Base-by-base conservation (phyloP, 2,113 vertebrate species). In the Pontoporia blainvillei region DNA sequence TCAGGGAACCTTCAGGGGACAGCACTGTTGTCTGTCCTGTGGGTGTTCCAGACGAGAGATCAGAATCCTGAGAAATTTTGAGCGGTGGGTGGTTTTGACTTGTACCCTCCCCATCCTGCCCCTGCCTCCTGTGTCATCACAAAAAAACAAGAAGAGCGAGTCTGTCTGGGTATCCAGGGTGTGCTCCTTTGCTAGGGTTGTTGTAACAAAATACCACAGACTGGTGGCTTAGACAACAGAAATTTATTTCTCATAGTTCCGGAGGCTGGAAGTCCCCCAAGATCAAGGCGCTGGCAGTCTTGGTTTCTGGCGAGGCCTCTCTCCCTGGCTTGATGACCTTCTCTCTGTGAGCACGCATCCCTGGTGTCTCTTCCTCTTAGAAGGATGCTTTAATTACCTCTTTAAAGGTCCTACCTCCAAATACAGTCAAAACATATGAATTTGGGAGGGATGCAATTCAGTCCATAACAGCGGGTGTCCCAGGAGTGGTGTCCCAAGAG, bases 271-370 rank as follows among this genome's bases (percentile, higher is more conserved):
- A 84, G 15, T 34, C 29, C 73, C 17, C 36, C 46, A 78, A 34
- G 85, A 18, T 6, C n/a, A 13, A 67, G 89, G 84, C 0, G 1
- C 46, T 0, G 0, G 46, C 46, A 49, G 46, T 69, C 39, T 0
- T 62, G 36, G 61, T n/a, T 62, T 46, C 52, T 84, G 82, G 44
- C 1, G 25, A 6, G 39, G 66, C 10, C 4, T 31, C 29, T 27
- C 4, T n/a, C 15, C 20, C 23, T n/a, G 52, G 27, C 31, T 64
- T 29, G 61, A 29, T 0, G 15, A 36, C 44, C 85, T 39, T 44
- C 8, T 62, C 54, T 54, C 41, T 23, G 27, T 41, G 36, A 36
- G 17, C 21, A 13, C 0, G 3, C 17, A 20, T 54, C 69, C 36
- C 67, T 62, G 46, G 31, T 52, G 11, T 84, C 54, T 85, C 64